Conservation (phyloP, 2,113 vertebrate species). For the Bostrychus sinensis region DNA sequence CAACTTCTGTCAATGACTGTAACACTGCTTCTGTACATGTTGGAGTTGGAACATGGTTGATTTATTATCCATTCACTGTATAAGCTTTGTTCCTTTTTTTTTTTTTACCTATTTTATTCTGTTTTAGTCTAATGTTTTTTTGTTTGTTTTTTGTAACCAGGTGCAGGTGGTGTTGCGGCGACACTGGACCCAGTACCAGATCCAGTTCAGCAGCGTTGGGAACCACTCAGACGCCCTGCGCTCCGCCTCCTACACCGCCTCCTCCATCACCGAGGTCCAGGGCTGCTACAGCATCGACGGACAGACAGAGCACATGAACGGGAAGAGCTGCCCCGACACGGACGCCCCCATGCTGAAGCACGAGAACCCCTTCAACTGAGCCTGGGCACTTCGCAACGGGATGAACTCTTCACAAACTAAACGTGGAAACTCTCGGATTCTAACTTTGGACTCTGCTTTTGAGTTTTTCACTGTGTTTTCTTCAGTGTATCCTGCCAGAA, state of each 20-base stretch:
- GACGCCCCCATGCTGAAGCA: constrained; percentile 81
- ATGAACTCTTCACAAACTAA: background rate
- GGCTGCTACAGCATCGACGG: constrained; percentile 89
- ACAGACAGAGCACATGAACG: constrained; percentile 90
- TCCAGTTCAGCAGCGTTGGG: constrained; percentile 89
- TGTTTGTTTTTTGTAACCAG: constrained; percentile 65
- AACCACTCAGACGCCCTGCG: constrained; percentile 88
- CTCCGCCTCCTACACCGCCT: constrained; percentile 93
- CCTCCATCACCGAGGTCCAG: constrained; percentile 89
- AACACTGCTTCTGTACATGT: too few relatives aligned
- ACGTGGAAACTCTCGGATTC: background rate
- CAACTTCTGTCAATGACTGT: too few relatives aligned
- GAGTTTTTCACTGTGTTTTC: background rate
- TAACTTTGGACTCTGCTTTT: background rate
- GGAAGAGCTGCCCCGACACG: constrained; percentile 86
- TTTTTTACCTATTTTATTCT: too few relatives aligned
- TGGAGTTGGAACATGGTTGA: too few relatives aligned
- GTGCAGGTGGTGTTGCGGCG: constrained; percentile 92
- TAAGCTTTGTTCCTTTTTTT: too few relatives aligned
- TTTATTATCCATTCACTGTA: too few relatives aligned
- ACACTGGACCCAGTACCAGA: constrained; percentile 94
- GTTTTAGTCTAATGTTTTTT: too few relatives aligned
- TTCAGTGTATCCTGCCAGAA: background rate
- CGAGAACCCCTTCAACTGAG: constrained; percentile 86
- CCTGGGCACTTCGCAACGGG: background rate